A percentile compares a stretch with the other conserved stretches of the same genome.
phyloP scores from a whole-genome alignment of 1,140 invertebrate species.

The Acyrthosiphon pisum region DNA sequence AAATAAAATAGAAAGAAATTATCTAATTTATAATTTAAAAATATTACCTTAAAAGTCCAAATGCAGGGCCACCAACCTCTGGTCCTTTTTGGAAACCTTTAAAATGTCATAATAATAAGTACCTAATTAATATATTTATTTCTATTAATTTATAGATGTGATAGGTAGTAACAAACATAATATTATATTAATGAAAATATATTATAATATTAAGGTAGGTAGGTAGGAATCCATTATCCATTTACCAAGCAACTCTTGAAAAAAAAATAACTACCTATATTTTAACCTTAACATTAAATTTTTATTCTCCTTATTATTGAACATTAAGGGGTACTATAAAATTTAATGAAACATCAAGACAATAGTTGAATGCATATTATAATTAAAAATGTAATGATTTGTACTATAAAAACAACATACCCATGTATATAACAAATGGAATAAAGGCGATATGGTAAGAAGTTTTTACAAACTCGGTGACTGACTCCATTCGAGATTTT shows the following conservation, averaged over 20 bases:
- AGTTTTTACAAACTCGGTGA: not conserved
- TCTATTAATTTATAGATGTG: not conserved
- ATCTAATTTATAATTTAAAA: not conserved
- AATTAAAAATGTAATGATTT: not conserved
- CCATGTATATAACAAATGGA: conserved; percentile 39
- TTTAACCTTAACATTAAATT: not conserved
- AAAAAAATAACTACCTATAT: too few relatives aligned
- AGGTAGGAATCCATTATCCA: too few relatives aligned
- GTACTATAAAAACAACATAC: not conserved
- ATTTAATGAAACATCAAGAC: not conserved
- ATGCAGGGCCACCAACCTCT: conserved; percentile 17
- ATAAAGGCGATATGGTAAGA: conserved; percentile 16
- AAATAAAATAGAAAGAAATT: not conserved
- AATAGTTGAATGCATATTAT: not conserved
- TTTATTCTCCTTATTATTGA: not conserved
- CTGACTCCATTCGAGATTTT: conserved; percentile 31
- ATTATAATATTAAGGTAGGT: not conserved
- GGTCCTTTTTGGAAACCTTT: conserved; percentile 26
- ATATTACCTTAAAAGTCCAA: conserved; percentile 24
- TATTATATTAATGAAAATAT: not conserved
- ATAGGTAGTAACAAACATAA: not conserved
- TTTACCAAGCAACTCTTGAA: not conserved
- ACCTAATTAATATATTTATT: not conserved
- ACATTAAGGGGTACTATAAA: not conserved
- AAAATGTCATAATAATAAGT: not conserved